Evolutionary conservation across 2,888 invertebrate genomes (phyloP).

Genomic region (Mythimna albipuncta): DNA sequence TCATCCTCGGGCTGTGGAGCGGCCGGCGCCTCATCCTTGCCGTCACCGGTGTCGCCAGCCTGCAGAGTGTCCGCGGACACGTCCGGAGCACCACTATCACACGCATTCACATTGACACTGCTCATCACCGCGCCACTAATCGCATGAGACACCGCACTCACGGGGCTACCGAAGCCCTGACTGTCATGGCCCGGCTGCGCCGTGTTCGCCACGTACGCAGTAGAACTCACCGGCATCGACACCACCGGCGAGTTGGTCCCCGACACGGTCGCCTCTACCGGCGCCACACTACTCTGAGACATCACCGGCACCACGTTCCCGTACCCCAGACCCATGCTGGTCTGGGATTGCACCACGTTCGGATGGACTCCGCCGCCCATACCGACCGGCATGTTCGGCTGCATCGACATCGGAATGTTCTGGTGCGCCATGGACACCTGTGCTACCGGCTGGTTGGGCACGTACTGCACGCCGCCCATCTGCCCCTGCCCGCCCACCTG

Average conservation of each 20-base stretch:
- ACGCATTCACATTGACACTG: constrained; percentile 87
- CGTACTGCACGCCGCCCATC: constrained; percentile 85
- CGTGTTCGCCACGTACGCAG: constrained; percentile 80
- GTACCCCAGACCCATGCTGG: constrained; percentile 86
- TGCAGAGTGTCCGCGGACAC: constrained; percentile 79
- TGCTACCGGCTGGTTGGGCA: constrained; percentile 82
- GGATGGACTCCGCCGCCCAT: constrained; percentile 87
- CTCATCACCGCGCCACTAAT: constrained; percentile 86
- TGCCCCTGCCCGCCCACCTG: constrained; percentile 86
- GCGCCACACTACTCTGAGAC: constrained; percentile 88
- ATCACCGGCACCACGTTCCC: constrained; percentile 87
- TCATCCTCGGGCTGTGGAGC: constrained; percentile 86
- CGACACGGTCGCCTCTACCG: constrained; percentile 85
- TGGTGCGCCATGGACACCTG: constrained; percentile 87
- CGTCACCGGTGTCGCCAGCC: constrained; percentile 83
- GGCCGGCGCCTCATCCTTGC: constrained; percentile 85
- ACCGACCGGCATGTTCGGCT: constrained; percentile 85
- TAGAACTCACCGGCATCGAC: constrained; percentile 86
- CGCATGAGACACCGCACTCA: constrained; percentile 88
- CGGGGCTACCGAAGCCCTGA: constrained; percentile 89
- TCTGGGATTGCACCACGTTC: constrained; percentile 88
- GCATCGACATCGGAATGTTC: constrained; percentile 90
- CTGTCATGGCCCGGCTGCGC: constrained; percentile 84
- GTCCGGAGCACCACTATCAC: constrained; percentile 87
- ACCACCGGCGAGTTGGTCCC: constrained; percentile 90